Conservation (phyloP, 2,797 vertebrate species). For the Cyclopterus lumpus region DNA sequence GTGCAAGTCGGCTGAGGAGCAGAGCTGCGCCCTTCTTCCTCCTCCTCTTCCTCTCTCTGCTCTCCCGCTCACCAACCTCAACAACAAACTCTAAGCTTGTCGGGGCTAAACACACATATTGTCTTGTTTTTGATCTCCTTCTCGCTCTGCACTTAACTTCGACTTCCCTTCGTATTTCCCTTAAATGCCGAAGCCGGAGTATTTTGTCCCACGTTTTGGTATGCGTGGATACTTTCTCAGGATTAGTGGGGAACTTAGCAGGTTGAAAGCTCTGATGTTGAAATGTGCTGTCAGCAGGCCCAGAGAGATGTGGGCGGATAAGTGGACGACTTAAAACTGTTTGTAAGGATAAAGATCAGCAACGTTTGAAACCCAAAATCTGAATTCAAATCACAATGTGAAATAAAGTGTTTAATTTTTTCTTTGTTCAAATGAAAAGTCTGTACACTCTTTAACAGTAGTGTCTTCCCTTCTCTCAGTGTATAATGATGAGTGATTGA, state of each 20-base stretch:
- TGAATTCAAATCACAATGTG: neutral
- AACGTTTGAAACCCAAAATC: neutral
- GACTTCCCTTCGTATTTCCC: slow-evolving; percentile 60
- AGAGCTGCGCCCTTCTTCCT: slow-evolving; percentile 4
- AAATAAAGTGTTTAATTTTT: neutral
- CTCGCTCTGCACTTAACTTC: slow-evolving; percentile 64
- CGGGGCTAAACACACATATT: slow-evolving; percentile 60
- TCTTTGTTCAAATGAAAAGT: neutral
- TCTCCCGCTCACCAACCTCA: slow-evolving; percentile 45
- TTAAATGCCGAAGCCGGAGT: slow-evolving; percentile 54
- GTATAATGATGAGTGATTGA: too few relatives aligned
- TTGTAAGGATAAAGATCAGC: slow-evolving; percentile 56
- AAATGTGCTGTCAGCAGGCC: slow-evolving; percentile 53
- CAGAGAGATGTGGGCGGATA: slow-evolving; percentile 34
- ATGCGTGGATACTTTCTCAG: slow-evolving; percentile 59
- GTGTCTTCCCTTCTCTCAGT: too few relatives aligned
- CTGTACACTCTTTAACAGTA: neutral
- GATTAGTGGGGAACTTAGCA: slow-evolving; percentile 67
- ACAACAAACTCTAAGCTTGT: slow-evolving; percentile 60
- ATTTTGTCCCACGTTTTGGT: slow-evolving; percentile 73
- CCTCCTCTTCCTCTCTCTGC: slow-evolving; percentile 1
- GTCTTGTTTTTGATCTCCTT: slow-evolving; percentile 68
- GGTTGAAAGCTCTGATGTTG: slow-evolving; percentile 59
- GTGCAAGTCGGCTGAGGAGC: slow-evolving; percentile 25
- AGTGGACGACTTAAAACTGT: slow-evolving; percentile 52